Base-by-base conservation (phyloP, 2,888 invertebrate species). In the Galerucella nymphaeae region DNA sequence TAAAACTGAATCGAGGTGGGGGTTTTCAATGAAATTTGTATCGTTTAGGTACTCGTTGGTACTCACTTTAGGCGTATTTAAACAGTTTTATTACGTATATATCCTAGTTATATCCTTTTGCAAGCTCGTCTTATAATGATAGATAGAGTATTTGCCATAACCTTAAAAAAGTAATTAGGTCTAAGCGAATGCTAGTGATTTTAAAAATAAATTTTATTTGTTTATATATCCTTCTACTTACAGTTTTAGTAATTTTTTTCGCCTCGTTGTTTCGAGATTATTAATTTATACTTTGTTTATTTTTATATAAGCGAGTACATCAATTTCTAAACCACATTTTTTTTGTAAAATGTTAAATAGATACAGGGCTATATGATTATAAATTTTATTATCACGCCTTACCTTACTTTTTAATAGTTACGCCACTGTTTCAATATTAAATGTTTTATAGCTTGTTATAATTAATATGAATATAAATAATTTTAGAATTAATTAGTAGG, bases 1-100 rank as follows among this genome's bases (percentile, higher is more conserved):
- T 38, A 62, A 63, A 45, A 57, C 67, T 67, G 16, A 57, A 63
- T 48, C 55, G 53, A 74, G 74, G 74, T 72, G 74, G 74, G 71
- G 68, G 71, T 74, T 69, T 74, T 68, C 59, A 53, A 66, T 23
- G 11, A 66, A 66, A 13, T 38, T 58, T 42, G 0, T n/a, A 58
- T 69, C 68, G 69, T 67, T 69, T 70, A 55, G 30, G 30, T 30
- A 30, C 30, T 30, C 30, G 30, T 30, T 5, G 30, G 13, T 42
- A 45, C 48, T 48, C 55, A 18, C 48, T 59, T 41, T 63, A 16
- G 9, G 10, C 5, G 16, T 11, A 61, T 41, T 30, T 18, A 61
- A 38, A 30, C 61, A 16, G 41, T 10, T 0, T 16, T n/a, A 48
- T n/a, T 48, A 5, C 48, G 59, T 30, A 9, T 45, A 23, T 67